Conservation (phyloP, 2,113 vertebrate genomes). For the Labeo rohita region DNA sequence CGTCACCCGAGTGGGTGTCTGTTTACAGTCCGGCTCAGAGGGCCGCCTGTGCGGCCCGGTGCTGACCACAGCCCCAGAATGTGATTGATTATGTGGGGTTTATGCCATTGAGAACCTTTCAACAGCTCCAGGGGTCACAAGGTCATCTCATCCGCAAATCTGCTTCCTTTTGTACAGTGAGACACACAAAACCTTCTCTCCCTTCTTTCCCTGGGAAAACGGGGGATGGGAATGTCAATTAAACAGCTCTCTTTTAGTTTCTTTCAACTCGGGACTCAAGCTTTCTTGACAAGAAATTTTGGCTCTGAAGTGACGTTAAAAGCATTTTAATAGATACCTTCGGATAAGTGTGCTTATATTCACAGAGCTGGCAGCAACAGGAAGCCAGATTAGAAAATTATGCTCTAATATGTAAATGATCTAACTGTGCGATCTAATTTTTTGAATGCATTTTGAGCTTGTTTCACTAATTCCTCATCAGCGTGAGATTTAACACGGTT, state of each 20-base stretch:
- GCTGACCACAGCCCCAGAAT: conserved; percentile 85
- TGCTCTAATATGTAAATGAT: conserved; percentile 17
- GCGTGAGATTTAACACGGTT: not conserved
- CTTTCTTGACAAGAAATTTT: conserved; percentile 5
- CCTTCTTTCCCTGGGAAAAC: conserved; percentile 90
- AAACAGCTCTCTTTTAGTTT: conserved; percentile 63
- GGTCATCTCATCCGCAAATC: conserved; percentile 95
- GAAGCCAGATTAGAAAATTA: conserved; percentile 22
- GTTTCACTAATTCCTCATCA: conserved; percentile 16
- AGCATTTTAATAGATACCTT: conserved; percentile 41
- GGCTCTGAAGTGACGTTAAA: conserved; percentile 56
- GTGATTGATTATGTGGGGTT: conserved; percentile 98
- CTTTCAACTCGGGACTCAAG: not conserved
- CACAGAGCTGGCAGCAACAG: conserved; percentile 29
- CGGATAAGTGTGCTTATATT: conserved; percentile 27
- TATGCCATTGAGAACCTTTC: conserved; percentile 92
- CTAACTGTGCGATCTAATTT: not conserved
- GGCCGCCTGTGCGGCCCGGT: conserved; percentile 70
- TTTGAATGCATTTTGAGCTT: conserved; percentile 13
- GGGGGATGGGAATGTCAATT: conserved; percentile 83
- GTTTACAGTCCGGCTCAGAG: conserved; percentile 90
- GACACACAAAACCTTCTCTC: conserved; percentile 81
- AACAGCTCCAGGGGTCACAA: conserved; percentile 85
- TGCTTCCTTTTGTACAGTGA: conserved; percentile 98
- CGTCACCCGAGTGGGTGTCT: conserved; percentile 77